Percentiles rank a stretch among this genome's conserved stretches.
Evolutionary conservation across 2,113 vertebrate genomes (phyloP).

Genomic region (Zingel zingel): DNA sequence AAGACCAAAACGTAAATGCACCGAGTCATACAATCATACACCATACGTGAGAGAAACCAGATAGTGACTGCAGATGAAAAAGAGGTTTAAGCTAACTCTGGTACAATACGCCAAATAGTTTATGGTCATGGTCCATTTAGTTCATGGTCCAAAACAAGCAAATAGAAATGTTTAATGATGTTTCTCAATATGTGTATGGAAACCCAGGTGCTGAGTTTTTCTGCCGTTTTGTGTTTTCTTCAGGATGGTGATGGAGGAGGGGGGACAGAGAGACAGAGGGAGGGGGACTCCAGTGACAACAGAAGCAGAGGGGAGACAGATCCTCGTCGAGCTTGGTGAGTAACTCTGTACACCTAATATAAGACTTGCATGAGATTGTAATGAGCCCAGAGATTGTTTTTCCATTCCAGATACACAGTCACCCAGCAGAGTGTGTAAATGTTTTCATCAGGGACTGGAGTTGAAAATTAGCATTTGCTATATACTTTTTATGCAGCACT

Average conservation of each 20-base stretch:
- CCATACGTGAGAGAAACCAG: too few species aligned
- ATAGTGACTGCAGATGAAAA: too few species aligned
- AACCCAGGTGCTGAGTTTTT: background rate
- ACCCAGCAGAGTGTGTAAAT: background rate
- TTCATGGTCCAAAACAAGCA: background rate
- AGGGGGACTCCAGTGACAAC: constrained; percentile 77
- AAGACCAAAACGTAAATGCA: background rate
- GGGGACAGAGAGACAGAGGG: constrained; percentile 88
- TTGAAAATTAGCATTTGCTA: too few species aligned
- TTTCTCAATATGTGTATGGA: background rate
- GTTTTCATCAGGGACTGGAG: too few species aligned
- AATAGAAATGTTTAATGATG: background rate
- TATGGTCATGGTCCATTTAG: too few species aligned
- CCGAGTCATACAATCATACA: background rate
- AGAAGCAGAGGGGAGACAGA: constrained; percentile 89
- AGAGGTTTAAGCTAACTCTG: background rate
- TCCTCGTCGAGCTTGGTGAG: constrained; percentile 96
- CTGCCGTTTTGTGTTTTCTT: constrained; percentile 7
- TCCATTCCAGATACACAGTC: background rate
- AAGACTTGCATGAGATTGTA: background rate
- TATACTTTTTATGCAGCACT: too few species aligned
- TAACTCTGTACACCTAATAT: constrained; percentile 41
- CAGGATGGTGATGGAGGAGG: constrained; percentile 99
- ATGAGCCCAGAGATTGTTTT: background rate
- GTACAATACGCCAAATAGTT: background rate